A percentile compares a stretch with the other conserved stretches of the same genome.
These are phyloP conservation scores for Leptopilina syphax DNA, from an alignment of 2,888 invertebrate species.

Conservation along the genomic window DNA sequence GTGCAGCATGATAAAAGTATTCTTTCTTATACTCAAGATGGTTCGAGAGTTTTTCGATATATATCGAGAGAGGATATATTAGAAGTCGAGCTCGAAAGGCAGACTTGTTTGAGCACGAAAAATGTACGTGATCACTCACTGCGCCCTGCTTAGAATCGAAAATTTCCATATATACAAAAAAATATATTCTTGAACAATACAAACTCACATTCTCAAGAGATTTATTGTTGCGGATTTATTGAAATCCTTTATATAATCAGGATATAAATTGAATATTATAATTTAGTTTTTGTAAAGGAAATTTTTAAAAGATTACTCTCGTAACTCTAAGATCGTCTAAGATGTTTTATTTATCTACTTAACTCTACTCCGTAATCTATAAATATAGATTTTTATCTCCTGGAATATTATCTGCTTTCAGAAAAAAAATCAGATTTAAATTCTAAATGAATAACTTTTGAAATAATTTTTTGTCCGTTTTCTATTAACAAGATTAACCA, in stretches of 20 bases:
- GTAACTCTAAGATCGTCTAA: too few relatives aligned
- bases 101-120: slow-evolving; percentile 24
- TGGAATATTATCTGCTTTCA: too few relatives aligned
- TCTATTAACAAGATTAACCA: too few relatives aligned
- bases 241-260: neutral
- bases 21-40: slow-evolving; percentile 12
- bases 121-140: slow-evolving; percentile 13
- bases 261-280: too few relatives aligned
- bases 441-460: too few relatives aligned
- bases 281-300: too few relatives aligned
- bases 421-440: too few relatives aligned
- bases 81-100: slow-evolving; percentile 7
- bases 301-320: too few relatives aligned
- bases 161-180: neutral
- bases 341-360: too few relatives aligned
- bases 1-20: slow-evolving; percentile 34
- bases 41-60: slow-evolving; percentile 27
- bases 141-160: slow-evolving; percentile 5
- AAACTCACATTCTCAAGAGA: neutral
- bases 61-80: slow-evolving; percentile 12
- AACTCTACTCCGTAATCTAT: too few relatives aligned
- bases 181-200: neutral
- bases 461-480: too few relatives aligned
- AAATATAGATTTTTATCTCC: too few relatives aligned
- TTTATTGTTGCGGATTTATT: neutral